A percentile compares a stretch with the other conserved stretches of the same genome.
These are phyloP conservation scores for Cheilosia vernalis DNA, from an alignment of 2,888 invertebrate species.

Conservation along the genomic window DNA sequence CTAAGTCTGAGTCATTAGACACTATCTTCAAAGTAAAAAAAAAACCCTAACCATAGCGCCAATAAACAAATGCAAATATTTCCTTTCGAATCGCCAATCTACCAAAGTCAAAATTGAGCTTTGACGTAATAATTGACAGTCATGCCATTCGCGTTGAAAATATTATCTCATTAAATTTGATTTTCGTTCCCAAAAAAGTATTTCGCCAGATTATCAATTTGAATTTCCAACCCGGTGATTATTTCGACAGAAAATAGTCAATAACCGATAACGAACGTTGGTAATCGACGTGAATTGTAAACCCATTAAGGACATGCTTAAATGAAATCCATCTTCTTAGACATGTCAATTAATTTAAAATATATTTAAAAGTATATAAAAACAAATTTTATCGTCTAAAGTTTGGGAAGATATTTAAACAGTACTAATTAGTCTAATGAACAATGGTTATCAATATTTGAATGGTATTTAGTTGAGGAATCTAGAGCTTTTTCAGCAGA, in stretches of 20 bases:
- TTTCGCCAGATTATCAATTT: too few relatives aligned
- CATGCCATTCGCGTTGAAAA: too few relatives aligned
- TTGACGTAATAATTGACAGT: too few relatives aligned
- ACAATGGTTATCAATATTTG: constrained; percentile 7
- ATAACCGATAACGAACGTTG: not conserved
- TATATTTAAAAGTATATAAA: constrained; percentile 17
- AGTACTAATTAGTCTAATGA: constrained; percentile 4
- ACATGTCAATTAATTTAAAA: constrained; percentile 18
- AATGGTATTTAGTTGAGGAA: constrained; percentile 12
- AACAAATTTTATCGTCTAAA: constrained; percentile 41
- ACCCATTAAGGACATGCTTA: not conserved
- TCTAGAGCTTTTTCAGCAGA: constrained; percentile 76
- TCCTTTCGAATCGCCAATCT: too few relatives aligned
- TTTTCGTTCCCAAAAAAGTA: too few relatives aligned
- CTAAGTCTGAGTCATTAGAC: too few relatives aligned
- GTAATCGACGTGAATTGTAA: not conserved
- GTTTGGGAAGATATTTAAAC: constrained; percentile 10
- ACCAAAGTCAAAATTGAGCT: too few relatives aligned
- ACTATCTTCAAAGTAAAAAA: too few relatives aligned
- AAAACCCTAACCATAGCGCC: too few relatives aligned
- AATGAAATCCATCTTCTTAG: not conserved
- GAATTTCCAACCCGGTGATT: too few relatives aligned
- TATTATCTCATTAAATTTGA: too few relatives aligned
- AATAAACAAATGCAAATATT: too few relatives aligned
- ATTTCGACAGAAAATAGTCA: not conserved